phyloP scores from a whole-genome alignment of 2,113 vertebrate species.

The Eudyptes chrysolophus region DNA sequence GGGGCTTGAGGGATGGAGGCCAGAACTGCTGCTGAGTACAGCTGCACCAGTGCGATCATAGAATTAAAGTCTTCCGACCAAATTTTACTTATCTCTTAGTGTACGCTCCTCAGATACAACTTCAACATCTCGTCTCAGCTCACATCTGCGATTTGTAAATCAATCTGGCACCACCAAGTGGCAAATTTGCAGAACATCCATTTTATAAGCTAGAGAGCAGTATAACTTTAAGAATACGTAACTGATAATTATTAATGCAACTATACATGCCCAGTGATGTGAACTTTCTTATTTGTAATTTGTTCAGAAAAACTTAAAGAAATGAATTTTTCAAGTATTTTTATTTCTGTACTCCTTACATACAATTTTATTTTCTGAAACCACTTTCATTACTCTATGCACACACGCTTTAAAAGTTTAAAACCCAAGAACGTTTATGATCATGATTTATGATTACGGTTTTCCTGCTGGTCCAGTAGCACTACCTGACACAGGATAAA shows the following conservation, averaged over 20 bases:
- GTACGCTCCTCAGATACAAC: not conserved
- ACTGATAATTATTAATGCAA: not conserved
- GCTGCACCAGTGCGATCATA: not conserved
- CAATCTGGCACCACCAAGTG: conserved; percentile 54
- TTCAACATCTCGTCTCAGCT: not conserved
- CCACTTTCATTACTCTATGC: not conserved
- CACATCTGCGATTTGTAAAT: not conserved
- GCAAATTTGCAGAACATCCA: not conserved
- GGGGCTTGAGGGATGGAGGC: not conserved
- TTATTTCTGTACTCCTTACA: not conserved
- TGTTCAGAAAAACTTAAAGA: not conserved
- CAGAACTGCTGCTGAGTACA: not conserved
- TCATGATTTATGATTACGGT: not conserved
- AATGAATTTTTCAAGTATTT: not conserved
- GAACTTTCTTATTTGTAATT: not conserved
- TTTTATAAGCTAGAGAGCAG: not conserved
- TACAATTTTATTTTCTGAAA: not conserved
- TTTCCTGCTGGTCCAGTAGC: not conserved
- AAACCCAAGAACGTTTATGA: not conserved
- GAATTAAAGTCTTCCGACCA: not conserved
- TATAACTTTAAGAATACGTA: fast-evolving
- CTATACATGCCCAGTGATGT: fast-evolving
- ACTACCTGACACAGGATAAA: not conserved
- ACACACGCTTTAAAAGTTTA: not conserved
- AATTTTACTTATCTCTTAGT: not conserved